Evolutionary conservation across 2,888 invertebrate genomes (phyloP).

Genomic region (Liposcelis brunnea): DNA sequence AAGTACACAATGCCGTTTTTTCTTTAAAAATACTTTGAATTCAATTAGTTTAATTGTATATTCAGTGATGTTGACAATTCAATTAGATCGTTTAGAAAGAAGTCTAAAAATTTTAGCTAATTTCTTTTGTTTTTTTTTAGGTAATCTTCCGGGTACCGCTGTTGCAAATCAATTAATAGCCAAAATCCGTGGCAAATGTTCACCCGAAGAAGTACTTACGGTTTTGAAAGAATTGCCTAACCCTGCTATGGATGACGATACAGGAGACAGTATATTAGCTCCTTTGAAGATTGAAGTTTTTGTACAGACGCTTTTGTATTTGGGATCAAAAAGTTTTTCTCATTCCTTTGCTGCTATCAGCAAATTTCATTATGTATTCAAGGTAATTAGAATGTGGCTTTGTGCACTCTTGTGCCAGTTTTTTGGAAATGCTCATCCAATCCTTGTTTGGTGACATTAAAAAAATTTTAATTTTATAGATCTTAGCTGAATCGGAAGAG

Average conservation of each 20-base stretch:
- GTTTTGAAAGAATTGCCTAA: slow-evolving; percentile 76
- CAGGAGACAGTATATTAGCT: slow-evolving; percentile 57
- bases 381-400: slow-evolving; percentile 36
- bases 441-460: too few species aligned
- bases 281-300: slow-evolving; percentile 93
- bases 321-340: slow-evolving; percentile 93
- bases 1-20: slow-evolving; percentile 23
- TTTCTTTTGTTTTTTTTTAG: slow-evolving; percentile 30
- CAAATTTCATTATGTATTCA: slow-evolving; percentile 83
- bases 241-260: slow-evolving; percentile 48
- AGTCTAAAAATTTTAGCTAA: neutral
- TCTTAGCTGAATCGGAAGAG: slow-evolving; percentile 82
- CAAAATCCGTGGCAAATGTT: slow-evolving; percentile 75
- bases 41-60: slow-evolving; percentile 6
- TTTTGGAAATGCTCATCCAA: too few species aligned
- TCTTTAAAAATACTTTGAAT: slow-evolving; percentile 23
- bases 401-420: slow-evolving; percentile 2
- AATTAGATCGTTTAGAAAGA: too few species aligned
- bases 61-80: slow-evolving; percentile 6
- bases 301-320: slow-evolving; percentile 81
- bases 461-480: slow-evolving; percentile 31
- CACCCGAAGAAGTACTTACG: slow-evolving; percentile 74
- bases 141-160: slow-evolving; percentile 57
- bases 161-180: slow-evolving; percentile 75
- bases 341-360: slow-evolving; percentile 98